These are phyloP conservation scores for Subacronicta megacephala DNA, from an alignment of 2,888 invertebrate species.

Conservation along the genomic window DNA sequence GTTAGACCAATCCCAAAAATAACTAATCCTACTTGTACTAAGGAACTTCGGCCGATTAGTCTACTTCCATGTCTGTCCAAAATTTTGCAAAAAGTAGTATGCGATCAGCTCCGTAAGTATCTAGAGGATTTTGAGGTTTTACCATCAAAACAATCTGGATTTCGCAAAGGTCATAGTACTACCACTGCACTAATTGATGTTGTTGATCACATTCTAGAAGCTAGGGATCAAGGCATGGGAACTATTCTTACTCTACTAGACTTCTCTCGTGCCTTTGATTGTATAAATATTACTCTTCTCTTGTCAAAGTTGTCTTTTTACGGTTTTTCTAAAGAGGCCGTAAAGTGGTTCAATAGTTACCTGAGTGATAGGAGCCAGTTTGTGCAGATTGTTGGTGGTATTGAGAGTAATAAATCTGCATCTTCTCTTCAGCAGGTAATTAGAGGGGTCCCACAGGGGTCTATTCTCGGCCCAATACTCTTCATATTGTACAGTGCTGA, in stretches of 20 bases:
- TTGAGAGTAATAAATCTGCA: neutral
- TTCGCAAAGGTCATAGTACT: neutral
- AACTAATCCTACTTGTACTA: neutral
- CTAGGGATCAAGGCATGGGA: constrained; percentile 1
- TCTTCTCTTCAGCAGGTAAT: neutral
- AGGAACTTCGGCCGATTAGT: neutral
- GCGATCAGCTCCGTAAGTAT: too few species aligned
- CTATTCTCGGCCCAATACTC: neutral
- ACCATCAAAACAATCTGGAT: neutral
- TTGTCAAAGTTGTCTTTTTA: neutral
- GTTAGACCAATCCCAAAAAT: constrained; percentile 1
- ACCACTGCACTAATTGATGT: constrained; percentile 1
- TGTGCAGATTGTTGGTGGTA: neutral
- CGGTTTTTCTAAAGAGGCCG: neutral
- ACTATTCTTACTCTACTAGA: neutral
- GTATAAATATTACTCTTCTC: too few species aligned
- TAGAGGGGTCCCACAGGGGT: constrained; percentile 1
- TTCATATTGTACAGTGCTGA: too few species aligned
- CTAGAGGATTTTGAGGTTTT: neutral
- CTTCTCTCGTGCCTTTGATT: too few species aligned
- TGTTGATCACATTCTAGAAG: neutral
- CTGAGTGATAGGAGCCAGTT: neutral
- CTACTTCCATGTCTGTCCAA: too few species aligned
- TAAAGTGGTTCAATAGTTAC: neutral
- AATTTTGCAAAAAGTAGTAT: too few species aligned